These are phyloP conservation scores for Acrossocheilus fasciatus DNA, from an alignment of 2,797 vertebrate species.

Conservation along the genomic window DNA sequence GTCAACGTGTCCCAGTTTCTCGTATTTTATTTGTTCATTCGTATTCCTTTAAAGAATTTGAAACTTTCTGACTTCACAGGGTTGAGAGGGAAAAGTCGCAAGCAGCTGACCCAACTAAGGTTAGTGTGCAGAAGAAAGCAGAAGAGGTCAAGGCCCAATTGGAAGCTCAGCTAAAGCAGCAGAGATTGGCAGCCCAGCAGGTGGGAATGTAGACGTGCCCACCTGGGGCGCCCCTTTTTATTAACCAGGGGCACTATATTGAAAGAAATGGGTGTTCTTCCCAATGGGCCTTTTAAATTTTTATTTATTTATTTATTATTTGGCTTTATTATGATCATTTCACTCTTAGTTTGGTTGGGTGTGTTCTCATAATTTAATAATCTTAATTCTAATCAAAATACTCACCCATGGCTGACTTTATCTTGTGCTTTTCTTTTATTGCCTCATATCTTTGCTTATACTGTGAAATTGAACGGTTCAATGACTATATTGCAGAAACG, in stretches of 20 bases:
- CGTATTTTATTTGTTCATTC: neutral
- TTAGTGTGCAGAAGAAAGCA: constrained; percentile 82
- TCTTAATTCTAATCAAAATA: neutral
- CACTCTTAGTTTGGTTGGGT: neutral
- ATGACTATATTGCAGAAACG: constrained; percentile 84
- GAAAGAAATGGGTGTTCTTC: constrained; percentile 13
- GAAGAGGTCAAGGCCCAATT: constrained; percentile 90
- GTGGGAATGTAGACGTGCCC: constrained; percentile 72
- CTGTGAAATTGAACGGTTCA: neutral
- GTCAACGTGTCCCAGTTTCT: neutral
- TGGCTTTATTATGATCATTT: neutral
- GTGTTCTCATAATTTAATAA: neutral
- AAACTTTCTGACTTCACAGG: constrained; percentile 72
- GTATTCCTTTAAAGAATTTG: neutral
- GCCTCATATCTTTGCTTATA: neutral
- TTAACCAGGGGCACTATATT: constrained; percentile 29
- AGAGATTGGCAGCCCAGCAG: constrained; percentile 89
- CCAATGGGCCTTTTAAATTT: constrained; percentile 43
- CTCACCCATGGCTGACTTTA: neutral
- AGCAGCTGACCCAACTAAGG: constrained; percentile 90
- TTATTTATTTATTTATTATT: neutral
- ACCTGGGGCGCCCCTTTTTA: constrained; percentile 43
- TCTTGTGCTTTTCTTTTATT: neutral
- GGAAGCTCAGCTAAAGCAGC: constrained; percentile 91
- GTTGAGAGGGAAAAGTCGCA: constrained; percentile 96